Base-by-base conservation (phyloP, 1,140 invertebrate species). In the Calosoma granatense region DNA sequence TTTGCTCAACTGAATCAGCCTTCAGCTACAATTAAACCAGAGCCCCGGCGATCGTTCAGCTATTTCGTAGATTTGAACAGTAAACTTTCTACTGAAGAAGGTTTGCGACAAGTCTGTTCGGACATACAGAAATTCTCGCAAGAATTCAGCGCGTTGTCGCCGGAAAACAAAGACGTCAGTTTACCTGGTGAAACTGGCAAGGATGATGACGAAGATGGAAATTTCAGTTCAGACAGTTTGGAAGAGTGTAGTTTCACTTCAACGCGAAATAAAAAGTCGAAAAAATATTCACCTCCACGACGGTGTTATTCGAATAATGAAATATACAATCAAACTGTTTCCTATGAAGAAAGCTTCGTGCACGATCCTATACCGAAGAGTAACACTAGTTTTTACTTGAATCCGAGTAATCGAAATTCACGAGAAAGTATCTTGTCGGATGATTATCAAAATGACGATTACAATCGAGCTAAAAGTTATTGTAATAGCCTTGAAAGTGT, bases 401-500 rank as follows among this genome's bases (percentile, higher is more conserved):
- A 79, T 55, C 78, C 78, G 53, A 70, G 72, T 1, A 69, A 66
- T 20, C 77, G 76, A 61, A 78, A 82, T 54, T 88, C 86, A 57
- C 86, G 89, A 67, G 87, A 89, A 64, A 88, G 86, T 14, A 76
- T 90, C 36, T 69, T 90, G 1, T 86, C 85, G 1, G 85, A 88
- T 60, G 83, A 83, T 57, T 76, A 81, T 64, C 76, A 73, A 51
- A 66, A 76, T 2, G 80, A 84, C 36, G 77, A 80, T 62, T 79
- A 80, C 20, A 63, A 76, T 36, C 74, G 72, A 61, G 71, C 75
- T 0, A 66, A 67, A 59, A 81, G 79, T 60, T 80, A 80, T 47
- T 87, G 84, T 64, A 83, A 86, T 66, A 88, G 86, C 53, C 75
- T 88, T 61, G 87, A 89, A 66, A 88, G 86, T 62, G 82, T 90